A percentile compares a stretch with the other conserved stretches of the same genome.
Conservation (phyloP, 2,888 invertebrate species). For the Coelinius sp. region DNA sequence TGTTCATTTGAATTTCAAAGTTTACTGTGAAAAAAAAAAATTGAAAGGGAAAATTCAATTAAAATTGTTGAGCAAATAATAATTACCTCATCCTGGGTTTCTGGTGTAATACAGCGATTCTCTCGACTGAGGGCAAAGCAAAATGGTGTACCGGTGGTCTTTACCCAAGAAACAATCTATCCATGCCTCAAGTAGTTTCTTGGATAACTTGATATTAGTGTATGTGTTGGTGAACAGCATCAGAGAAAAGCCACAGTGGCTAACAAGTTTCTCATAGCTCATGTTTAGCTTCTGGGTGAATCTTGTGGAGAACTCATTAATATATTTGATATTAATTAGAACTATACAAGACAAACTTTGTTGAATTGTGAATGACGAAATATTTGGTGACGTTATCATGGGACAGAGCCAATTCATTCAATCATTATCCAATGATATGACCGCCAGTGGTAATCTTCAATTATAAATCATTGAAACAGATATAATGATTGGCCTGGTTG, state of each 20-base stretch:
- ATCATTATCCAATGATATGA: background rate
- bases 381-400: background rate
- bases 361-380: background rate
- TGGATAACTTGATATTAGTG: slow-evolving; percentile 4
- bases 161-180: slow-evolving; percentile 2
- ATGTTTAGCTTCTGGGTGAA: background rate
- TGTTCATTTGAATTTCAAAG: no score
- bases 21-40: no score
- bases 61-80: background rate
- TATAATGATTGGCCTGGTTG: background rate
- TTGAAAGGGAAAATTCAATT: no score
- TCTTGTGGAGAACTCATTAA: background rate
- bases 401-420: background rate
- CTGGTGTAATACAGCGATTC: background rate
- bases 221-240: background rate
- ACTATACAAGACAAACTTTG: background rate
- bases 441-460: background rate
- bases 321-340: background rate
- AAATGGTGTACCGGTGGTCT: background rate
- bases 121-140: background rate
- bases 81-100: background rate
- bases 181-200: slow-evolving; percentile 13
- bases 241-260: background rate
- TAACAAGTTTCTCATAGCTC: background rate
- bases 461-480: slow-evolving; percentile 5